A percentile compares a stretch with the other conserved stretches of the same genome.
Evolutionary conservation across 2,113 vertebrate genomes (phyloP).

Genomic region (Pygoscelis antarcticus): DNA sequence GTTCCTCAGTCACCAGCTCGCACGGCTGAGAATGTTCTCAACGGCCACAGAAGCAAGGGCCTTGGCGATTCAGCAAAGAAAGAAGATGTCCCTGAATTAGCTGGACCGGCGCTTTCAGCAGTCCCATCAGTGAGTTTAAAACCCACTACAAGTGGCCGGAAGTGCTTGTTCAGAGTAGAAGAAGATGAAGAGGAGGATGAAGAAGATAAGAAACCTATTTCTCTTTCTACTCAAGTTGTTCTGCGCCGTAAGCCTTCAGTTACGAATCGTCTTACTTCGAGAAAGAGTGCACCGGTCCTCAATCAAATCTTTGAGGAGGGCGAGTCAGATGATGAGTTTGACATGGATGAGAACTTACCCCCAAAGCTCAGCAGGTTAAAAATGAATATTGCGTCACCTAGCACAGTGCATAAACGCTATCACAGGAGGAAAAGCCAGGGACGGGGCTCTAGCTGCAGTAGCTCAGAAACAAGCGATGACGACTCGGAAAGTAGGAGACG

Average conservation of each 20-base stretch:
- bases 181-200: slow-evolving; percentile 96
- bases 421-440: slow-evolving; percentile 94
- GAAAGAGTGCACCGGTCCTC: slow-evolving; percentile 94
- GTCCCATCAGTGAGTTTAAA: slow-evolving; percentile 61
- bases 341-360: slow-evolving; percentile 92
- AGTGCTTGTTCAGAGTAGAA: slow-evolving; percentile 92
- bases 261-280: slow-evolving; percentile 92
- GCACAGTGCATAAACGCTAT: slow-evolving; percentile 89
- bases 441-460: slow-evolving; percentile 93
- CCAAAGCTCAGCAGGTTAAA: slow-evolving; percentile 94
- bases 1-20: slow-evolving; percentile 90
- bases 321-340: slow-evolving; percentile 93
- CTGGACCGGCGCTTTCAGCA: slow-evolving; percentile 60
- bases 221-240: slow-evolving; percentile 87
- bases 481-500: slow-evolving; percentile 93
- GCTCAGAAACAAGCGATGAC: slow-evolving; percentile 95
- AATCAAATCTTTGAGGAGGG: slow-evolving; percentile 98
- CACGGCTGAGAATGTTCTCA: slow-evolving; percentile 87
- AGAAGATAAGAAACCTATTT: slow-evolving; percentile 87
- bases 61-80: slow-evolving; percentile 82
- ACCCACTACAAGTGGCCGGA: slow-evolving; percentile 81
- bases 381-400: slow-evolving; percentile 93
- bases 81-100: slow-evolving; percentile 81
- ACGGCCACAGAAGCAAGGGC: slow-evolving; percentile 89
- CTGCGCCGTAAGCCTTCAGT: slow-evolving; percentile 92